Conservation (phyloP, 2,113 vertebrate genomes). For the Mesembrinibis cayennensis region DNA sequence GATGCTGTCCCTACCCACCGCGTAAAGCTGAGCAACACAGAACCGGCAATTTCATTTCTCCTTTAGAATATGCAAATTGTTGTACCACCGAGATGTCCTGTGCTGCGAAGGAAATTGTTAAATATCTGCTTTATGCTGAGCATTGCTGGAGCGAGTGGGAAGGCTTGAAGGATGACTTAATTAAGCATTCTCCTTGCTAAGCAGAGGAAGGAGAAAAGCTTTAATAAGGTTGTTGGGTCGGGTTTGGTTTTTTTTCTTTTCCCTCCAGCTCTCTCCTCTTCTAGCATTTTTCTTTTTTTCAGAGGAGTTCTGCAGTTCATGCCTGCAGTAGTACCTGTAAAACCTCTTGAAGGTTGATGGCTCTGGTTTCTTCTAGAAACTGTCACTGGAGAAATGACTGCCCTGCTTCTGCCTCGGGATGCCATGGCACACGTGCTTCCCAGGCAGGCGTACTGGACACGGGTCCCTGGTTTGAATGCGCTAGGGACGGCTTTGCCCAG, state of each 20-base stretch:
- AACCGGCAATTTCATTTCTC: background rate
- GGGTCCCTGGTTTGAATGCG: background rate
- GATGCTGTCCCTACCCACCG: background rate
- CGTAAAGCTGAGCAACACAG: background rate
- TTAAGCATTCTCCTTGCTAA: conserved; percentile 32
- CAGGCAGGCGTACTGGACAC: fast-evolving
- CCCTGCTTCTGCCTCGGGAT: background rate
- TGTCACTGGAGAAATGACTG: background rate
- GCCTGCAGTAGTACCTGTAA: background rate
- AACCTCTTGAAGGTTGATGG: background rate
- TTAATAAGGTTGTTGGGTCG: background rate
- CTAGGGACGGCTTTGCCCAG: background rate
- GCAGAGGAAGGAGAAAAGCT: conserved; percentile 16
- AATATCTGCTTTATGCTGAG: background rate
- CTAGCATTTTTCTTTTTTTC: background rate
- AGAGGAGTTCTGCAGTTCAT: background rate
- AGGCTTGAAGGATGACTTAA: conserved; percentile 19
- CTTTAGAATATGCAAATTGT: background rate
- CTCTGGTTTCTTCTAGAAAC: background rate
- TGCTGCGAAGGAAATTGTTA: background rate
- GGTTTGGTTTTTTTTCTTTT: background rate
- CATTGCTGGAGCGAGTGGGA: background rate
- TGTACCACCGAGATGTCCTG: background rate
- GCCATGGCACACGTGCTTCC: background rate
- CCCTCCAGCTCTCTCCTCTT: background rate